Base-by-base conservation (phyloP, 2,888 invertebrate species). In the Hirtodrosophila histrioides region DNA sequence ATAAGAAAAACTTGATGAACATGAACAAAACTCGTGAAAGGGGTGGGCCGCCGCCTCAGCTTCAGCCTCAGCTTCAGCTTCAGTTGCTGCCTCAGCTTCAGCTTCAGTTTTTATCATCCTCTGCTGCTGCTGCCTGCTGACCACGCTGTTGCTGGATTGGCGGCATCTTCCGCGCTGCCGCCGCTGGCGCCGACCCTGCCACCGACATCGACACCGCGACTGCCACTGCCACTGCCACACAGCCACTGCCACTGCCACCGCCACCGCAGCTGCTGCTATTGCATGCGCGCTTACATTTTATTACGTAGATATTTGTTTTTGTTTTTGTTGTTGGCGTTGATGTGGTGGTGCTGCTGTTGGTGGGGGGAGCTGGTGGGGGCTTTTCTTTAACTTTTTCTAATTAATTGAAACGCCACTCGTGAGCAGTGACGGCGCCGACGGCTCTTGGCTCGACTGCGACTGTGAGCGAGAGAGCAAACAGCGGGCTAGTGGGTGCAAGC, bases 321-420 rank as follows among this genome's bases (percentile, higher is more conserved):
- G 61, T 48, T 45, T 60, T 41, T 45, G 41, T 41, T 50, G 61
- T 55, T 65, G n/a, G n/a, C 63, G 54, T 55, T 23, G 7, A 24
- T 17, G 8, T 33, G 24, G 27, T 3, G 11, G n/a, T 17, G 2
- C 1, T 17, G 17, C 2, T n/a, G n/a, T n/a, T n/a, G n/a, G 48
- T 9, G 57, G 40, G 0, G 41, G 29, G 17, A n/a, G n/a, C n/a
- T n/a, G n/a, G n/a, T n/a, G n/a, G 53, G 35, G 17, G 69, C 75
- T 72, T 75, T 87, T 89, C 80, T 82, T 85, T 84, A 81, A 78
- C 79, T 88, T 86, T 86, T 82, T 86, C 84, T 84, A 89, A 88
- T 88, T 88, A 87, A 88, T 87, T 88, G 88, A 88, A 85, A 88
- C 76, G 88, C 81, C 88, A 82, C 85, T 88, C 83, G 78, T 70